Percentiles rank a stretch among this genome's conserved stretches.
Evolutionary conservation across 2,113 vertebrate species (phyloP).

Genomic region (Chauna torquata): DNA sequence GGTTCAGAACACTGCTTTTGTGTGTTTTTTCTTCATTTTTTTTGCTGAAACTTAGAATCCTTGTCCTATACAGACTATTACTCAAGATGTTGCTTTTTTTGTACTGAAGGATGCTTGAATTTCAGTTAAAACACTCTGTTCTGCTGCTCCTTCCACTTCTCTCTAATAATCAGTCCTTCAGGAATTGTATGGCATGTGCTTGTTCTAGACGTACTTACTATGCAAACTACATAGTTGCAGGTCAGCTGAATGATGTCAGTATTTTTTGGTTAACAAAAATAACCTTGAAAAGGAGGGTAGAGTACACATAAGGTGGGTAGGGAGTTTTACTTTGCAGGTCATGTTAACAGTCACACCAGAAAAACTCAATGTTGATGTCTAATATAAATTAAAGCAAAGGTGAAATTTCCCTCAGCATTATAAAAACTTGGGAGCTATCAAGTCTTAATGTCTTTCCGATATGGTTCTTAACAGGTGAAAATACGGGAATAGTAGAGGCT

Average conservation of each 20-base stretch:
- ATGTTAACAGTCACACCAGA: background rate
- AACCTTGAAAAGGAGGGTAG: background rate
- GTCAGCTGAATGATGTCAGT: background rate
- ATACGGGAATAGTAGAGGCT: background rate
- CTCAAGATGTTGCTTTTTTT: background rate
- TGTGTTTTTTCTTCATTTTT: background rate
- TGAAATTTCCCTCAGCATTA: background rate
- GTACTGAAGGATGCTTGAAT: background rate
- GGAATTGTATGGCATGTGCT: background rate
- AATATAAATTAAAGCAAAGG: background rate
- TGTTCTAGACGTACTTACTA: background rate
- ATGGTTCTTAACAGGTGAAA: background rate
- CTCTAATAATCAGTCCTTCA: background rate
- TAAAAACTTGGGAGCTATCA: background rate
- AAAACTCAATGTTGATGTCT: background rate
- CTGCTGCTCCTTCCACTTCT: background rate
- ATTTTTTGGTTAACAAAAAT: background rate
- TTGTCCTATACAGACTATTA: background rate
- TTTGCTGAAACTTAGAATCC: background rate
- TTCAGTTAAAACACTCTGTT: background rate
- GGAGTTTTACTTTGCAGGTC: background rate
- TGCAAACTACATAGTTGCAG: background rate
- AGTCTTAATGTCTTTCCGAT: background rate
- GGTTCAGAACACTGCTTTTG: background rate
- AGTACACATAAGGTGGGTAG: background rate